Percentiles rank a stretch among this genome's conserved stretches.
Evolutionary conservation across 2,113 vertebrate genomes (phyloP).

Genomic region (Tilapia sparmanii): DNA sequence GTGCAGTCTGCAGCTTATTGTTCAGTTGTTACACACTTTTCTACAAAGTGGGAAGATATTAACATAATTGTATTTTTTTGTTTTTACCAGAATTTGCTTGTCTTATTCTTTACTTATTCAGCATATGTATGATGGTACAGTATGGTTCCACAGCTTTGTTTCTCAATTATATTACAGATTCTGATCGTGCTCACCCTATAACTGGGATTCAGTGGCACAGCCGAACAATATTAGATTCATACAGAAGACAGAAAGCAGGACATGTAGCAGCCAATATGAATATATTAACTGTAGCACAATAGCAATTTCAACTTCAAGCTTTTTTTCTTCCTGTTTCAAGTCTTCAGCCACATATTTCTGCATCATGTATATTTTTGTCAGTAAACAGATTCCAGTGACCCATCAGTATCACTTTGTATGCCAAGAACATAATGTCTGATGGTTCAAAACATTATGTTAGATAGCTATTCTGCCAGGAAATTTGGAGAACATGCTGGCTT

Average conservation of each 20-base stretch:
- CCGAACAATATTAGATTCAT: background rate
- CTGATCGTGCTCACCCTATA: background rate
- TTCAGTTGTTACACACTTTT: background rate
- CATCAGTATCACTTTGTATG: background rate
- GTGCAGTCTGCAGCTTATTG: background rate
- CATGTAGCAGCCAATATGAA: background rate
- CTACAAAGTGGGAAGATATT: background rate
- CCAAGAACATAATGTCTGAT: background rate
- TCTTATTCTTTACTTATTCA: background rate
- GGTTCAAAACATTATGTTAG: background rate
- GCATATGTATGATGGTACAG: background rate
- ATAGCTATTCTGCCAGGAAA: background rate
- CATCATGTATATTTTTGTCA: background rate
- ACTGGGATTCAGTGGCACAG: background rate
- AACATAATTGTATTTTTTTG: background rate
- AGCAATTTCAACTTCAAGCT: background rate
- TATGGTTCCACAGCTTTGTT: background rate
- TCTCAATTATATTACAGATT: background rate
- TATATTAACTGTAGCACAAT: background rate
- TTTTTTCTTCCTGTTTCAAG: background rate
- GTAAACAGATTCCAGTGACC: background rate
- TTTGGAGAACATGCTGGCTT: background rate
- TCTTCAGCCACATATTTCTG: background rate
- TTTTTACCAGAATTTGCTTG: background rate
- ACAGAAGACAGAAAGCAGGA: background rate